These are phyloP conservation scores for Cyrtorhinus lividipennis DNA, from an alignment of 1,140 invertebrate genomes.

Conservation along the genomic window DNA sequence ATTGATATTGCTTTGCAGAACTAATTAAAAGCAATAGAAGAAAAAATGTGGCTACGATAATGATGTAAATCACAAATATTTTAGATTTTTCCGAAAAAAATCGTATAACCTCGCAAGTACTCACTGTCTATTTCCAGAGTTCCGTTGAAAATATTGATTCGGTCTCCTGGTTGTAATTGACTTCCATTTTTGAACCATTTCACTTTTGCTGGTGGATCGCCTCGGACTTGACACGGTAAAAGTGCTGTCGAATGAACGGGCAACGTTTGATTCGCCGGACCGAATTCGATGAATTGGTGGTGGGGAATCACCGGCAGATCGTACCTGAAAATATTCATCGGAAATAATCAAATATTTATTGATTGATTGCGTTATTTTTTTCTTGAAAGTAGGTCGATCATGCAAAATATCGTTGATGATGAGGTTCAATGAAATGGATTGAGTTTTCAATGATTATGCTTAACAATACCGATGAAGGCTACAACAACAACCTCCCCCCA, in stretches of 20 bases:
- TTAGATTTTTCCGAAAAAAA: no score
- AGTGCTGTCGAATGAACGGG: slow-evolving; percentile 60
- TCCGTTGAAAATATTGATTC: slow-evolving; percentile 48
- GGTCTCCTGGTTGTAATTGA: slow-evolving; percentile 31
- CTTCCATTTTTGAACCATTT: slow-evolving; percentile 57
- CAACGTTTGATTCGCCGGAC: slow-evolving; percentile 84
- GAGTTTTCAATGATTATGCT: no score
- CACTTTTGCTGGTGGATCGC: slow-evolving; percentile 51
- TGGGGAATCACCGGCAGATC: slow-evolving; percentile 50
- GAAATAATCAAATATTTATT: neutral
- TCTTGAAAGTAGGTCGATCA: neutral
- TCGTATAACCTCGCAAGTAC: no score
- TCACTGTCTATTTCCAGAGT: slow-evolving; percentile 67
- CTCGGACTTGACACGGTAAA: slow-evolving; percentile 66
- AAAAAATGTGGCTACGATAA: no score
- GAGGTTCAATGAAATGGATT: no score
- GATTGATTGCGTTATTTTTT: neutral
- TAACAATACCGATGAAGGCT: no score
- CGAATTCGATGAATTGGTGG: slow-evolving; percentile 79
- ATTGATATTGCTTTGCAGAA: no score
- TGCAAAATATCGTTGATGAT: no score
- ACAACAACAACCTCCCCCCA: no score
- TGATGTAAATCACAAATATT: no score
- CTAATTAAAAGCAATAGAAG: no score
- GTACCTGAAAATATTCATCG: slow-evolving; percentile 47